Evolutionary conservation across 2,113 vertebrate species (phyloP).

Genomic region (Corydoras maculifer): DNA sequence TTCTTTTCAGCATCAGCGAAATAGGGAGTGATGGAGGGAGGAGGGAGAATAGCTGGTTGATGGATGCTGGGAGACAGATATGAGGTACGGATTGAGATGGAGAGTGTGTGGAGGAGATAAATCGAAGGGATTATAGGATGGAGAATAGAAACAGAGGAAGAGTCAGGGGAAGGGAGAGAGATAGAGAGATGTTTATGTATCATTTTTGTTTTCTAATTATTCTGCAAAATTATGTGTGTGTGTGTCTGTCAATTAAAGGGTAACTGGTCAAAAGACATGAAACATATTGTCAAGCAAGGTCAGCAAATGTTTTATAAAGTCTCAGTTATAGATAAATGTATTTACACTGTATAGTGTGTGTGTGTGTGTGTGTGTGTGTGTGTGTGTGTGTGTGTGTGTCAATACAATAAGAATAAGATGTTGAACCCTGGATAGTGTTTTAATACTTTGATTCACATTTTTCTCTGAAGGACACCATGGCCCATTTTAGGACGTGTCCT

Average conservation of each 20-base stretch:
- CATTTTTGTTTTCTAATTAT: slow-evolving; percentile 1
- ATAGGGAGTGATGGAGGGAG: neutral
- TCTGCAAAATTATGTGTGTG: neutral
- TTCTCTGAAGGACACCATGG: slow-evolving; percentile 1
- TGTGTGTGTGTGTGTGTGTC: neutral
- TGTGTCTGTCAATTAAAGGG: neutral
- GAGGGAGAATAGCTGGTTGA: slow-evolving; percentile 5
- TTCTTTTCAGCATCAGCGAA: neutral
- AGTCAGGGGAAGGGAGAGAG: neutral
- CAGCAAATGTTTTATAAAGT: too few species aligned
- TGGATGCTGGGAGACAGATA: slow-evolving; percentile 1
- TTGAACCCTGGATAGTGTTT: neutral
- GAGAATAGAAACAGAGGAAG: neutral
- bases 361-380: neutral
- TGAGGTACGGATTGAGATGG: slow-evolving; percentile 19
- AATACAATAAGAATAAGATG: neutral
- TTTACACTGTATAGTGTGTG: neutral
- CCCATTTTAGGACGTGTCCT: slow-evolving; percentile 10
- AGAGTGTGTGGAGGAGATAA: slow-evolving; percentile 11
- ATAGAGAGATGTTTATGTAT: neutral
- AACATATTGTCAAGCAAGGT: too few species aligned
- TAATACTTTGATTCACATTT: slow-evolving; percentile 6
- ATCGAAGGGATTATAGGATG: neutral
- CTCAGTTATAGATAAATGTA: too few species aligned
- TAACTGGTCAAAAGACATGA: too few species aligned